Percentiles rank a stretch among this genome's conserved stretches.
phyloP scores from a whole-genome alignment of 1,140 invertebrate species.

The Linepithema humile region DNA sequence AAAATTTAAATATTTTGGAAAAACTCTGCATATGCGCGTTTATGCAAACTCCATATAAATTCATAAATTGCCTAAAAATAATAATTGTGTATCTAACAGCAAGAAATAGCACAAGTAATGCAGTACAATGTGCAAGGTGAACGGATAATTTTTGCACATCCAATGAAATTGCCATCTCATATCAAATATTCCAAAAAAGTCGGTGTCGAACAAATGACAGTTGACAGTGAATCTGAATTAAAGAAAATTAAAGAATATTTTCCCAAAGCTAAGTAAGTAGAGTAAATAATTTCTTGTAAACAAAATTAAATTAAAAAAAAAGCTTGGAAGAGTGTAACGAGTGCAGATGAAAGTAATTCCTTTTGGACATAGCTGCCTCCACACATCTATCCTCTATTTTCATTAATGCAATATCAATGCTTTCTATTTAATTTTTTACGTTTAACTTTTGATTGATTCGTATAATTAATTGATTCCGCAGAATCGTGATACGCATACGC shows the following conservation, averaged over 20 bases:
- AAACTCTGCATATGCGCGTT: neutral
- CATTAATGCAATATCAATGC: too few relatives aligned
- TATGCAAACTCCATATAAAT: neutral
- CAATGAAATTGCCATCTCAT: slow-evolving; percentile 95
- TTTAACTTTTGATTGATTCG: too few relatives aligned
- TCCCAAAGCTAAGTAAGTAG: slow-evolving; percentile 91
- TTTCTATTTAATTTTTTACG: too few relatives aligned
- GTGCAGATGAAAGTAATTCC: too few relatives aligned
- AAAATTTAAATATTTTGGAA: neutral
- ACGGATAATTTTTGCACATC: slow-evolving; percentile 98
- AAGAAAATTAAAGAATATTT: slow-evolving; percentile 94
- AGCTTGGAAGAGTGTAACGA: too few relatives aligned
- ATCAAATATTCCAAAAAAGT: slow-evolving; percentile 92
- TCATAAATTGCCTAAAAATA: neutral
- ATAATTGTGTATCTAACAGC: slow-evolving; percentile 78
- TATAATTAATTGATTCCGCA: slow-evolving; percentile 72
- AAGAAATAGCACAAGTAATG: slow-evolving; percentile 88
- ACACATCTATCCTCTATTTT: too few relatives aligned
- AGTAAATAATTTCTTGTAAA: neutral
- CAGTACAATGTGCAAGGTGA: slow-evolving; percentile 86
- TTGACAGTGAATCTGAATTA: slow-evolving; percentile 97
- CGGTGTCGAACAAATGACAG: slow-evolving; percentile 94
- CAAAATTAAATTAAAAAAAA: too few relatives aligned
- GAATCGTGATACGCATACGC: slow-evolving; percentile 95
- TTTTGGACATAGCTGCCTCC: too few relatives aligned